Percentiles rank a stretch among this genome's conserved stretches.
phyloP scores from a whole-genome alignment of 2,888 invertebrate species.

The Ommatoiulus sabulosus region DNA sequence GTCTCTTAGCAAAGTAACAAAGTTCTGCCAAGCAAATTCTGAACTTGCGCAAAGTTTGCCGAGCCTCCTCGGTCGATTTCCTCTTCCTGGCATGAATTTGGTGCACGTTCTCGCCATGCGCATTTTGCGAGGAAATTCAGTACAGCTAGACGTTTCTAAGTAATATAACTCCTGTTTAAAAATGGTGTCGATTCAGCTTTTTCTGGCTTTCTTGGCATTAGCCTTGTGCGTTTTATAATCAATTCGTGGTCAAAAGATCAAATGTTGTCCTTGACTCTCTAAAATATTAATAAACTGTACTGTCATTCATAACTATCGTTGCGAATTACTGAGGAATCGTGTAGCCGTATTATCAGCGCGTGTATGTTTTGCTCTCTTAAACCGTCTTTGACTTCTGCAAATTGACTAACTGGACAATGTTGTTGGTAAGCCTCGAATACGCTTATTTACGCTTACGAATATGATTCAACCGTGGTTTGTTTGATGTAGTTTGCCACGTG shows the following conservation, averaged over 20 bases:
- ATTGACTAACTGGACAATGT: neutral
- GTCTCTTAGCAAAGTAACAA: neutral
- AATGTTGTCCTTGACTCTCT: neutral
- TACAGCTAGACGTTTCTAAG: neutral
- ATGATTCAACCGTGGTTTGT: neutral
- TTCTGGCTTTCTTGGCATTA: neutral
- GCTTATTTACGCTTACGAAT: neutral
- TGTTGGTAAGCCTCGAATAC: neutral
- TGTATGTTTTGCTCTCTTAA: neutral
- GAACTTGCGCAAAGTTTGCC: neutral
- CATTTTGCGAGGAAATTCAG: neutral
- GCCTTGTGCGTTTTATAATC: neutral
- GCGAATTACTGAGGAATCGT: neutral
- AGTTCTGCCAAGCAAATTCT: neutral
- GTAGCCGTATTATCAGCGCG: neutral
- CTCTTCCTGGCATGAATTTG: neutral
- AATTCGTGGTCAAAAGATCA: neutral
- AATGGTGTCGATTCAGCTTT: neutral
- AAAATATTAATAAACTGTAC: neutral
- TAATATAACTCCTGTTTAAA: neutral
- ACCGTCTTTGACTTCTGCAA: neutral
- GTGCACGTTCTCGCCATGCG: neutral
- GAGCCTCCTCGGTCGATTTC: neutral
- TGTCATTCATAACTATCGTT: neutral
- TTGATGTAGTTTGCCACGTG: neutral